Conservation (phyloP, 2,888 invertebrate genomes). For the Conomelus anceps region DNA sequence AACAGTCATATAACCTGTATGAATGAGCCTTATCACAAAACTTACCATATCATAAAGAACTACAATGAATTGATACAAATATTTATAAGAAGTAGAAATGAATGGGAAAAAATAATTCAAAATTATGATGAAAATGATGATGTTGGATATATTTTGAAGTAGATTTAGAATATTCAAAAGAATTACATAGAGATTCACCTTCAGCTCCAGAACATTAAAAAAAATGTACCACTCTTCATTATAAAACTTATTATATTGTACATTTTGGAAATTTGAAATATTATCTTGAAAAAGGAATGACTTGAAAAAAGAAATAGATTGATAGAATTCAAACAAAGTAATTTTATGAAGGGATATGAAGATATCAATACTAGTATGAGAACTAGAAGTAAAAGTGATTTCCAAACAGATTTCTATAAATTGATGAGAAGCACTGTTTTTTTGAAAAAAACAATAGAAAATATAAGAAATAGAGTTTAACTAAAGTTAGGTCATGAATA, state of each 20-base stretch:
- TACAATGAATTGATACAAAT: not conserved
- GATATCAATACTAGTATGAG: conserved; percentile 6
- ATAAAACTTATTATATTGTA: not conserved
- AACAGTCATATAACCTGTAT: conserved; percentile 30
- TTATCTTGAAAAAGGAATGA: not conserved
- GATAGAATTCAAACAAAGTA: not conserved
- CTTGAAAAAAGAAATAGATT: not conserved
- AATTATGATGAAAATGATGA: not conserved
- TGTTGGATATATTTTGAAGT: not conserved
- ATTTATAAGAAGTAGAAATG: not conserved
- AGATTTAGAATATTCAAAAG: too few relatives aligned
- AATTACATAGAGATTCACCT: not conserved
- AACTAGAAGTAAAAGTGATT: not conserved
- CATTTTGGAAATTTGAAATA: conserved; percentile 3
- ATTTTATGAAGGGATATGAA: not conserved
- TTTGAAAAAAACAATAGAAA: conserved; percentile 11
- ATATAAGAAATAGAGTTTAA: conserved; percentile 1
- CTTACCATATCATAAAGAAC: conserved; percentile 13
- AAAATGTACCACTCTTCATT: not conserved
- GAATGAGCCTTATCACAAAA: conserved; percentile 24
- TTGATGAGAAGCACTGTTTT: conserved; percentile 6
- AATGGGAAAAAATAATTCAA: not conserved
- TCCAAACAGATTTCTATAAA: conserved; percentile 13
- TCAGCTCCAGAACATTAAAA: not conserved
- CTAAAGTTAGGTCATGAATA: not conserved